Evolutionary conservation across 1,140 invertebrate genomes (phyloP), one percentile per base, ranked within the genome.

Genomic region (Orius laevigatus): DNA sequence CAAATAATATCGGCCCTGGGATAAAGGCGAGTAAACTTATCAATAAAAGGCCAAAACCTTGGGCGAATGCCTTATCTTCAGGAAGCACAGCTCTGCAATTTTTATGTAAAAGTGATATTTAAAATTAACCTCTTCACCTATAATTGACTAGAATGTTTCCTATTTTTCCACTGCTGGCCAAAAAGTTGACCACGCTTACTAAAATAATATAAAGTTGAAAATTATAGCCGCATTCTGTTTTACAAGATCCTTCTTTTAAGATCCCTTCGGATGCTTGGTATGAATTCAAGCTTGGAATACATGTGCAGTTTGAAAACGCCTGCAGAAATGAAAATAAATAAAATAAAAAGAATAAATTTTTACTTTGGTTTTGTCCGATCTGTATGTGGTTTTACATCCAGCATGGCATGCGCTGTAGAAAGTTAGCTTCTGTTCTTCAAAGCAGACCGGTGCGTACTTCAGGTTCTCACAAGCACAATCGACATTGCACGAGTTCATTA

Each of bases 1-100:
- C 77, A 55, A 70, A 78, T 25, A 79, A 63, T 50, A 79, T 79
- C 2, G 77, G 77, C 9, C 73, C 73, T 6, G 77, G 77, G 50
- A 79, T 76, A 8, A 78, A 59, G 2, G 74, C 75, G 47, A 77
- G 70, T n/a, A 79, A 55, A 8, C 74, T 76, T n/a, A 78, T 60
- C 47, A 75, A 60, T 62, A 78, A 70, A 1, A 79, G 60, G 0
- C 67, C 65, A 25, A 79, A 57, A 5, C 77, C 76, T 55, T 77
- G 75, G 2, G 76, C 73, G 47, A 79, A 70, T 5, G 73, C 71
- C 55, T 79, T 79, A 41, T 79, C 76, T 46, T 67, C 66, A 2
- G 63, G 63, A 1, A 69, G 64, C 0, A 79, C 75, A 52, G 73
- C 69, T 48, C 73, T 71, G 56, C 32, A 16, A 18, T 19, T 25